Conservation (phyloP, 2,113 vertebrate species). For the Hassar affinis region DNA sequence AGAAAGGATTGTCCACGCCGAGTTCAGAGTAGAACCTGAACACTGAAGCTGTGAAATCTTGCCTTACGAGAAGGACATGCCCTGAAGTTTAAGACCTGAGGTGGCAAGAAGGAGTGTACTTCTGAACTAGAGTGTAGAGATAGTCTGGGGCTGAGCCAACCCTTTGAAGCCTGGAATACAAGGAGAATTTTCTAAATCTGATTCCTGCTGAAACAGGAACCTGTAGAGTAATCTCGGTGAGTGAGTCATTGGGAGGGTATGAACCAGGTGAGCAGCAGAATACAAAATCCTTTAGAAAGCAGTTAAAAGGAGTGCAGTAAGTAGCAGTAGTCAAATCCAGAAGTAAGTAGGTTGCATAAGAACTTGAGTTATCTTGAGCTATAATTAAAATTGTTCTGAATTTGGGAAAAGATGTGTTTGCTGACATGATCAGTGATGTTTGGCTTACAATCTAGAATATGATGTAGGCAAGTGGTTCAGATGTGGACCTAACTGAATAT, state of each 20-base stretch:
- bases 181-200: slow-evolving; percentile 16
- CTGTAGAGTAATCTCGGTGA: neutral
- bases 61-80: neutral
- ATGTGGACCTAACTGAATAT: neutral
- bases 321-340: neutral
- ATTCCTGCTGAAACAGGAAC: slow-evolving; percentile 5
- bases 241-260: neutral
- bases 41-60: slow-evolving; percentile 1
- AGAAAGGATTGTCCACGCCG: neutral
- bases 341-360: neutral
- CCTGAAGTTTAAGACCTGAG: neutral
- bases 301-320: neutral
- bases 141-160: neutral
- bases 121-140: neutral
- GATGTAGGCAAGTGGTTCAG: neutral
- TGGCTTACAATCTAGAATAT: neutral
- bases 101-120: neutral
- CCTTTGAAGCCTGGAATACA: neutral
- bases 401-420: neutral
- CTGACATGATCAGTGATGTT: neutral
- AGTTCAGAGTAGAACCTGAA: neutral
- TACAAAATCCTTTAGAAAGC: neutral
- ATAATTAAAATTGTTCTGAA: neutral
- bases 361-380: neutral
- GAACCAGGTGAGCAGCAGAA: neutral